Evolutionary conservation across 2,113 vertebrate genomes (phyloP).

Genomic region (Lamprotornis superbus): DNA sequence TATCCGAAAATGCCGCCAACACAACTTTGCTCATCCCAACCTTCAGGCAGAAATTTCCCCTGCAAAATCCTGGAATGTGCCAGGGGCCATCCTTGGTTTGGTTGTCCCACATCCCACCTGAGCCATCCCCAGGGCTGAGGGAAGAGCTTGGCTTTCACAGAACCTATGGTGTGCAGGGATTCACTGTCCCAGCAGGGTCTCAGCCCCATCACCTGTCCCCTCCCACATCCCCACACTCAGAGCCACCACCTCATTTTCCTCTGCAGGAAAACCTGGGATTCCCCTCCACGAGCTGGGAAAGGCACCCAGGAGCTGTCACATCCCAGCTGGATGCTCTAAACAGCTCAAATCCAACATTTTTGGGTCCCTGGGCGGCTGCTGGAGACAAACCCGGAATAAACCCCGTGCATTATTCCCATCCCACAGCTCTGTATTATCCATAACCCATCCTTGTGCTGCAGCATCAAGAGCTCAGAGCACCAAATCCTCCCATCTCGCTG

Average conservation of each 20-base stretch:
- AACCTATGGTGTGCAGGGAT: neutral
- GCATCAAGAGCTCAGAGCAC: neutral
- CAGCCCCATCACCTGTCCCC: neutral
- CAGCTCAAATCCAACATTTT: neutral
- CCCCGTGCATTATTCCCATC: neutral
- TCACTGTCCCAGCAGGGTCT: too few species aligned
- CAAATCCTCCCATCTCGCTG: neutral
- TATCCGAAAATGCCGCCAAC: too few species aligned
- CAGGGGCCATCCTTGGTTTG: neutral
- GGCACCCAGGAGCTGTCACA: neutral
- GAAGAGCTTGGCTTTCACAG: neutral
- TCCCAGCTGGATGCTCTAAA: neutral
- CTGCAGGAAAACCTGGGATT: neutral
- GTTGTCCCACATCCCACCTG: neutral
- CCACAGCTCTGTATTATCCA: neutral
- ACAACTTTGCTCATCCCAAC: neutral
- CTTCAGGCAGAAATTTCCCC: neutral
- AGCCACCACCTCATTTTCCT: neutral
- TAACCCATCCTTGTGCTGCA: neutral
- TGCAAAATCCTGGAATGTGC: neutral
- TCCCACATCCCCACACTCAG: too few species aligned
- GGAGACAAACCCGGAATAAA: neutral
- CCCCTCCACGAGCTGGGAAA: neutral
- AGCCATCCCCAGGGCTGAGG: neutral
- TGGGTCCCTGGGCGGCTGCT: neutral